phyloP scores from a whole-genome alignment of 2,888 invertebrate genomes.

The Hedya salicella region DNA sequence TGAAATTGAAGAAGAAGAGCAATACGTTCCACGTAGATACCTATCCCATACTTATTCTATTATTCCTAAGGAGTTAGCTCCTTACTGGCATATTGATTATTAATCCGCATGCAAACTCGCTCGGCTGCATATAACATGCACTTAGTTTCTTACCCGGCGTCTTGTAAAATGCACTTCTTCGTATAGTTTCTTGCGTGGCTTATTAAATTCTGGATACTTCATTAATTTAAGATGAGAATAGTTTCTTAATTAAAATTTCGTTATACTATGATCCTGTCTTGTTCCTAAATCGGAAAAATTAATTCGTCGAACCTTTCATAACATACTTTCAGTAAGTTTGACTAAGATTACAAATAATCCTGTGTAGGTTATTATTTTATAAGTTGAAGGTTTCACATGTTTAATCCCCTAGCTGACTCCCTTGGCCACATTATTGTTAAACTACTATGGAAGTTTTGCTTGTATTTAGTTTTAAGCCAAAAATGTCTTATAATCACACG shows the following conservation, averaged over 20 bases:
- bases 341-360: too few species aligned
- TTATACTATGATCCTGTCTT: not conserved
- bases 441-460: too few species aligned
- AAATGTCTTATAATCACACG: too few species aligned
- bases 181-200: constrained; percentile 5
- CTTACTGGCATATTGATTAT: constrained; percentile 30
- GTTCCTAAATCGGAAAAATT: not conserved
- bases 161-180: constrained; percentile 26
- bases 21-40: too few species aligned
- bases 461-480: too few species aligned
- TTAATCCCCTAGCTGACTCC: too few species aligned
- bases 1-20: too few species aligned
- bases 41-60: not conserved
- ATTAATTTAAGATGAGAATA: constrained; percentile 24
- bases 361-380: too few species aligned
- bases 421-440: too few species aligned
- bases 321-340: too few species aligned
- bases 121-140: constrained; percentile 24
- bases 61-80: not conserved
- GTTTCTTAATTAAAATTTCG: constrained; percentile 12
- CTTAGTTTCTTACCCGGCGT: constrained; percentile 15
- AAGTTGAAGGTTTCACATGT: too few species aligned
- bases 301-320: too few species aligned
- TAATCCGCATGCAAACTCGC: constrained; percentile 31
- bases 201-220: constrained; percentile 39